Conservation (phyloP, 2,888 invertebrate genomes). For the Acrobeloides nanus region DNA sequence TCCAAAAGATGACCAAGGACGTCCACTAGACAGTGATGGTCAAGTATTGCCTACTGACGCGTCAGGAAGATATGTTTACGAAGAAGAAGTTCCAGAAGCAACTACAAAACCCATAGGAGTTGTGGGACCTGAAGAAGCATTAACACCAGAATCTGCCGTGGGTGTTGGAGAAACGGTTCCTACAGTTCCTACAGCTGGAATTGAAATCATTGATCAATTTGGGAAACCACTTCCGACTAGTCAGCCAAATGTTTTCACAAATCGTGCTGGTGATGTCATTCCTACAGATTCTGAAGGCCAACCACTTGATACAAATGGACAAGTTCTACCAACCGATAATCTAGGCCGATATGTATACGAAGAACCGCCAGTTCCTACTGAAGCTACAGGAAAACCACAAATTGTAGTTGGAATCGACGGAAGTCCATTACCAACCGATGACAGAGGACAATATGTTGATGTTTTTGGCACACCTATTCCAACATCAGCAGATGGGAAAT, state of each 20-base stretch:
- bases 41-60: slow-evolving; percentile 21
- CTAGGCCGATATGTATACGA: slow-evolving; percentile 21
- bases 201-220: no score
- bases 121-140: slow-evolving; percentile 34
- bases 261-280: slow-evolving; percentile 15
- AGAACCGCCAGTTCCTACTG: slow-evolving; percentile 3
- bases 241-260: no score
- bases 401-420: slow-evolving; percentile 18
- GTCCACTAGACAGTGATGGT: slow-evolving; percentile 21
- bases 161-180: no score
- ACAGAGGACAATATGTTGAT: not conserved
- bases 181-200: no score
- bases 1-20: slow-evolving; percentile 16
- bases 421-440: slow-evolving; percentile 13
- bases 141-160: no score
- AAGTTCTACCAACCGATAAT: slow-evolving; percentile 25
- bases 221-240: no score
- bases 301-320: slow-evolving; percentile 19
- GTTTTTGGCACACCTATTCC: not conserved
- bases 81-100: not conserved
- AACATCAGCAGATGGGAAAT: not conserved
- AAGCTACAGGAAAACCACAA: slow-evolving; percentile 5
- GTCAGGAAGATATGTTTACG: slow-evolving; percentile 14
- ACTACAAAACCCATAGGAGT: slow-evolving; percentile 11
- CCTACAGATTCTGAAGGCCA: slow-evolving; percentile 17